Evolutionary conservation across 2,888 invertebrate species (phyloP).

Genomic region (Eueremaeus valkanovi): DNA sequence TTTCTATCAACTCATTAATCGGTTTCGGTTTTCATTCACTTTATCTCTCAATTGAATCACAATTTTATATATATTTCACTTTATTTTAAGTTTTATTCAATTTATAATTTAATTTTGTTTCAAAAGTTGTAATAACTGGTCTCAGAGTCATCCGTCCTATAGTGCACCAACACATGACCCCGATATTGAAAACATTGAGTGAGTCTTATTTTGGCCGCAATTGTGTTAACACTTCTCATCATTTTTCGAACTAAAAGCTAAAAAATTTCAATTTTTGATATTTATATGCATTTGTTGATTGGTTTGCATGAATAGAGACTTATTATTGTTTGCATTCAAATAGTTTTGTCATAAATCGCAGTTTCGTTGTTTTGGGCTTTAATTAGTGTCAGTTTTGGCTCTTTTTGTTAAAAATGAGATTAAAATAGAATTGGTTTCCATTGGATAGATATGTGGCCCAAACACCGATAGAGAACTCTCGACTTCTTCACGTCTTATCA

Average conservation of each 20-base stretch:
- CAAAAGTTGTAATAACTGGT: constrained; percentile 19
- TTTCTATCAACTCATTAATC: not conserved
- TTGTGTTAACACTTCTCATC: not conserved
- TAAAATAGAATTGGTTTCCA: not conserved
- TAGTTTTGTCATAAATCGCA: not conserved
- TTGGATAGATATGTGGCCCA: constrained; percentile 43
- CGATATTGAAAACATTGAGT: constrained; percentile 26
- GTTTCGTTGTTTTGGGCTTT: not conserved
- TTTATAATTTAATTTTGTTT: constrained; percentile 33
- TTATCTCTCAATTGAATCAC: not conserved
- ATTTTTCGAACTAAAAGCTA: not conserved
- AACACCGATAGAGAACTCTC: constrained; percentile 42
- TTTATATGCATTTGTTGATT: not conserved
- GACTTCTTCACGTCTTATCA: constrained; percentile 45
- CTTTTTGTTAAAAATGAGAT: not conserved
- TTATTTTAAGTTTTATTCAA: constrained; percentile 39
- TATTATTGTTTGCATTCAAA: not conserved
- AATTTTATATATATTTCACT: not conserved
- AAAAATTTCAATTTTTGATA: too few species aligned
- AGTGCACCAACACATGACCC: not conserved
- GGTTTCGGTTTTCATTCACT: not conserved
- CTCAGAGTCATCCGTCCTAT: not conserved
- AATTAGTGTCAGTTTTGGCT: not conserved
- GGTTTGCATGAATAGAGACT: not conserved
- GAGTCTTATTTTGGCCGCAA: constrained; percentile 7